Evolutionary conservation across 2,113 vertebrate species (phyloP).

Genomic region (Ifrita kowaldi): DNA sequence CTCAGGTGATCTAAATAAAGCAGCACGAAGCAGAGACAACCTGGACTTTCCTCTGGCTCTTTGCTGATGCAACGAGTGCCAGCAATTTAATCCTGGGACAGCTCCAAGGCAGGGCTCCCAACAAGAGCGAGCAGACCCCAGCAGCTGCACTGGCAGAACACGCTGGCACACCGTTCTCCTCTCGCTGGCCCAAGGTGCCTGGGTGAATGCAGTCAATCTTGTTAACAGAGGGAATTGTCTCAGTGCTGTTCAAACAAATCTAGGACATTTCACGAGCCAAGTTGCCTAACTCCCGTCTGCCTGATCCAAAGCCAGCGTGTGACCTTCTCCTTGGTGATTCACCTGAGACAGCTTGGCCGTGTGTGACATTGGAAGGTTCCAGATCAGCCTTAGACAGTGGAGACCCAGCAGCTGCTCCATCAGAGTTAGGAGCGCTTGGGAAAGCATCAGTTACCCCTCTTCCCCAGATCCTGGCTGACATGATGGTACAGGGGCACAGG

Average conservation of each 20-base stretch:
- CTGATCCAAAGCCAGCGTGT: not conserved
- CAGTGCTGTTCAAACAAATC: not conserved
- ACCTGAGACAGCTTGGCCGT: accelerated
- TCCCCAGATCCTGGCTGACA: not conserved
- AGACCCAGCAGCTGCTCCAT: not conserved
- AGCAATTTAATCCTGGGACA: slow-evolving; percentile 1
- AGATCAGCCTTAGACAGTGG: not conserved
- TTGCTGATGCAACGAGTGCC: not conserved
- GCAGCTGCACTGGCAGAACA: slow-evolving; percentile 8
- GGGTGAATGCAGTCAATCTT: not conserved
- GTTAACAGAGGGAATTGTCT: not conserved
- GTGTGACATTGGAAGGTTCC: not conserved
- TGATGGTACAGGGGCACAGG: not conserved
- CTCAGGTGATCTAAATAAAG: slow-evolving; percentile 14
- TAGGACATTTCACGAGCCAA: not conserved
- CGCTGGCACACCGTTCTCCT: not conserved
- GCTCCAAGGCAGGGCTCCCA: not conserved
- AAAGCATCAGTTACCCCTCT: not conserved
- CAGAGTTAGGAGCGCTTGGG: not conserved
- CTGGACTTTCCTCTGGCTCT: not conserved
- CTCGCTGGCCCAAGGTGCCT: not conserved
- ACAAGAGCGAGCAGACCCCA: not conserved
- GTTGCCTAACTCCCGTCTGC: not conserved
- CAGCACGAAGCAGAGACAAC: not conserved
- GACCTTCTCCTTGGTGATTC: not conserved